Base-by-base conservation (phyloP, 1,140 invertebrate species). In the Procambarus clarkii region DNA sequence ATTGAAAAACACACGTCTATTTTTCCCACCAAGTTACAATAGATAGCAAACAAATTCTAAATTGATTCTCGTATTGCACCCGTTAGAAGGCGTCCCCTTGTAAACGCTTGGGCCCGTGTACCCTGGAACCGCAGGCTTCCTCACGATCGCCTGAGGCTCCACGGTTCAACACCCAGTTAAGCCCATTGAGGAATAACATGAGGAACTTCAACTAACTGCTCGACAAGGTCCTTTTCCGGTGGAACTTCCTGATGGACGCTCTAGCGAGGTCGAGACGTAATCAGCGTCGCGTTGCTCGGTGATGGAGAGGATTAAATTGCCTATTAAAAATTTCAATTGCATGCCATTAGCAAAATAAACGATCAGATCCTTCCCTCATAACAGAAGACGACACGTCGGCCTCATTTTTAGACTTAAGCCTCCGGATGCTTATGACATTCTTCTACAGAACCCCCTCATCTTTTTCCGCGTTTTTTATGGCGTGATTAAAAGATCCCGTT, bases 301-400 rank as follows among this genome's bases (percentile, higher is more conserved):
- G 88, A 91, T 85, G 88, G 88, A 91, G 76, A 79, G 88, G 88
- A 91, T 91, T 91, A 91, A 91, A 91, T 91, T 91, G 88, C 88
- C 88, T 91, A 91, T 91, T 91, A 91, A 91, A 91, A 91, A 85
- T 91, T 91, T 91, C 88, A 91, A 91, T 91, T 85, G 88, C 82
- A 69, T 54, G 76, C 88, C 50, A 91, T 91, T 91, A 91, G 81
- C 88, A 91, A 91, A 91, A 91, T 91, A 91, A 91, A 91, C 88
- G 88, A 79, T 91, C 18, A 69, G 74, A 85, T 85, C 82, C 82
- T 91, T 91, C 81, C 83, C 76, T 79, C 88, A 84, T 85, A 78
- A 91, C 88, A 85, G 46, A 91, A 91, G 88, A 91, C 77, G 88
- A 84, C 88, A 78, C 69, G 71, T 46, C 58, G 74, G 15, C 88